Conservation (phyloP, 2,888 invertebrate genomes). For the Gibbula magus region DNA sequence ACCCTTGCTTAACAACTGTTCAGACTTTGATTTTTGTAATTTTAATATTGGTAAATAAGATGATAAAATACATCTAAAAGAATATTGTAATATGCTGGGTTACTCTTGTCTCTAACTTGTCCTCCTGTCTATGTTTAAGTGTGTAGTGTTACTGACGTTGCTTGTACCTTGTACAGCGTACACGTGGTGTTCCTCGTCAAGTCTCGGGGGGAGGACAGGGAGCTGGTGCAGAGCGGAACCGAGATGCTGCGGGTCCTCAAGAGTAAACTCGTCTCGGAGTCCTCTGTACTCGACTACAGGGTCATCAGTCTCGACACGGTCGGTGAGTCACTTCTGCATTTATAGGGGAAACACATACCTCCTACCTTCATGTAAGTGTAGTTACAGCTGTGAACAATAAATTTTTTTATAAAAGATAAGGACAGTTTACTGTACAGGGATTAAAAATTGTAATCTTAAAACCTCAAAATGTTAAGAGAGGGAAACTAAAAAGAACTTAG, state of each 20-base stretch:
- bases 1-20: too few species aligned
- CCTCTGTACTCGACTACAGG: slow-evolving; percentile 83
- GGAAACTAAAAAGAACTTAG: neutral
- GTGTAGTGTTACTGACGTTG: too few species aligned
- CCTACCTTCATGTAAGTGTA: neutral
- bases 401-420: too few species aligned
- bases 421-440: too few species aligned
- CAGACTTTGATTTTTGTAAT: neutral
- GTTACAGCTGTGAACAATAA: too few species aligned
- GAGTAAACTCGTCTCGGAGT: slow-evolving; percentile 83
- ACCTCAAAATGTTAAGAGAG: too few species aligned
- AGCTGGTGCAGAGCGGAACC: slow-evolving; percentile 51
- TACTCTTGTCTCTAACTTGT: neutral
- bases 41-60: neutral
- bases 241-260: slow-evolving; percentile 78
- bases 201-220: slow-evolving; percentile 27
- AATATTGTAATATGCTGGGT: neutral
- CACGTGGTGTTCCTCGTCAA: slow-evolving; percentile 57
- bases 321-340: slow-evolving; percentile 58
- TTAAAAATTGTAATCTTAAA: too few species aligned
- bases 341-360: neutral
- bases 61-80: neutral
- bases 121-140: neutral
- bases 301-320: slow-evolving; percentile 87
- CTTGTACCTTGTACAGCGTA: slow-evolving; percentile 48